A percentile compares a stretch with the other conserved stretches of the same genome.
Evolutionary conservation across 2,113 vertebrate genomes (phyloP).

Genomic region (Tonatia bakeri): DNA sequence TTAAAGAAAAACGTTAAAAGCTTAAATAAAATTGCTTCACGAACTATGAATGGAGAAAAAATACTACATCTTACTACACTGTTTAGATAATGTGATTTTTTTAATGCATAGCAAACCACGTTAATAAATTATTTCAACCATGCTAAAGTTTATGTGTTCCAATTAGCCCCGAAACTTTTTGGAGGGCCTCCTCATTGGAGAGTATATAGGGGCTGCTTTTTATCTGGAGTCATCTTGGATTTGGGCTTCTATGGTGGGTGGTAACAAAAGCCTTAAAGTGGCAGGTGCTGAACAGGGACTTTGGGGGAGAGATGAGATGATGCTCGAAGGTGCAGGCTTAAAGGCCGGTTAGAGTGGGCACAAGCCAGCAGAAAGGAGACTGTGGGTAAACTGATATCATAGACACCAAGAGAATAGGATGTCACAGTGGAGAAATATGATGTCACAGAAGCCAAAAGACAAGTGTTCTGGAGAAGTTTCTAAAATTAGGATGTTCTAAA

Average conservation of each 20-base stretch:
- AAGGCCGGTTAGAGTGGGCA: not conserved
- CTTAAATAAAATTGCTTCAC: constrained; percentile 21
- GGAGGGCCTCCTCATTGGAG: not conserved
- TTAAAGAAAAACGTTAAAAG: not conserved
- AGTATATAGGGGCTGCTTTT: not conserved
- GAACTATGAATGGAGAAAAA: not conserved
- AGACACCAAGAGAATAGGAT: not conserved
- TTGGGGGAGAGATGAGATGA: not conserved
- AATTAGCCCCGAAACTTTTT: not conserved
- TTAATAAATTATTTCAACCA: constrained; percentile 6
- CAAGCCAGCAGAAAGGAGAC: not conserved
- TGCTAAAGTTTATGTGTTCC: not conserved
- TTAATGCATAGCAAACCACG: not conserved
- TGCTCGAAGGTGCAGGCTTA: not conserved
- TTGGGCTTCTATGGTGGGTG: not conserved
- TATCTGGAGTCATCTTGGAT: not conserved
- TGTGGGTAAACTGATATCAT: not conserved
- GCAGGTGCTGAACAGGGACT: not conserved
- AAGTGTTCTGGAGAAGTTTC: not conserved
- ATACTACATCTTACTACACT: not conserved
- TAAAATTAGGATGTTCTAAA: not conserved
- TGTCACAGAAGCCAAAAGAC: not conserved
- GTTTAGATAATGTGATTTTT: not conserved
- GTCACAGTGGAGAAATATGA: not conserved
- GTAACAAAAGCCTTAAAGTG: not conserved